phyloP scores from a whole-genome alignment of 2,797 vertebrate species.

The Rhodeus uyekii region DNA sequence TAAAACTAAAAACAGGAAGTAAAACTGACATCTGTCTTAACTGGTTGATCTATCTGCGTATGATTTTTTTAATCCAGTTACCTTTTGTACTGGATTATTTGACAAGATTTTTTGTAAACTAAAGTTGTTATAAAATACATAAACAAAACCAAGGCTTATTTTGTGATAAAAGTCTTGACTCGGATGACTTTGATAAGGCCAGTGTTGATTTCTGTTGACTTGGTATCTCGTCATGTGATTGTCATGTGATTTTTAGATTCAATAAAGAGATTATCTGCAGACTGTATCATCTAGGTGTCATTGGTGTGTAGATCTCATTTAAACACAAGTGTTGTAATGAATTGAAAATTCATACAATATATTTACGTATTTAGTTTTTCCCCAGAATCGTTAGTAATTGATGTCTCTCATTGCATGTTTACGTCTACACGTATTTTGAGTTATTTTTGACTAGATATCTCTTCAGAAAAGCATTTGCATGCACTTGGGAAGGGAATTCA shows the following conservation, averaged over 20 bases:
- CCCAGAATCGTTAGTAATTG: not conserved
- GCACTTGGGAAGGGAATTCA: not conserved
- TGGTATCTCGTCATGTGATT: constrained; percentile 19
- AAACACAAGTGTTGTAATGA: not conserved
- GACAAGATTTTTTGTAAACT: not conserved
- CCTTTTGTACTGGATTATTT: constrained; percentile 21
- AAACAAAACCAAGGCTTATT: constrained; percentile 16
- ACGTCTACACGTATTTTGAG: constrained; percentile 2
- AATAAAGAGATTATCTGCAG: not conserved
- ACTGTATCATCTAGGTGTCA: not conserved
- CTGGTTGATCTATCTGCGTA: not conserved
- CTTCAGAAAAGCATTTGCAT: not conserved
- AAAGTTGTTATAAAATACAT: constrained; percentile 42
- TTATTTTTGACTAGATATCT: not conserved
- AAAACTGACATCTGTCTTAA: constrained; percentile 10
- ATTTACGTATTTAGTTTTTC: not conserved
- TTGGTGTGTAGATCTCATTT: not conserved
- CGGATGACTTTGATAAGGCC: constrained; percentile 43
- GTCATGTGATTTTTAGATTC: constrained; percentile 45
- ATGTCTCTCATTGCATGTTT: not conserved
- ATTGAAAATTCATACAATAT: not conserved
- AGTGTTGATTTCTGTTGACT: constrained; percentile 11
- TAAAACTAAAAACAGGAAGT: not conserved
- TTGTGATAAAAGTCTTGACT: constrained; percentile 30
- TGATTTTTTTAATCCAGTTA: not conserved